Evolutionary conservation across 2,797 vertebrate genomes (phyloP), one percentile per base, ranked within the genome.

Genomic region (Clarias platycephalus): DNA sequence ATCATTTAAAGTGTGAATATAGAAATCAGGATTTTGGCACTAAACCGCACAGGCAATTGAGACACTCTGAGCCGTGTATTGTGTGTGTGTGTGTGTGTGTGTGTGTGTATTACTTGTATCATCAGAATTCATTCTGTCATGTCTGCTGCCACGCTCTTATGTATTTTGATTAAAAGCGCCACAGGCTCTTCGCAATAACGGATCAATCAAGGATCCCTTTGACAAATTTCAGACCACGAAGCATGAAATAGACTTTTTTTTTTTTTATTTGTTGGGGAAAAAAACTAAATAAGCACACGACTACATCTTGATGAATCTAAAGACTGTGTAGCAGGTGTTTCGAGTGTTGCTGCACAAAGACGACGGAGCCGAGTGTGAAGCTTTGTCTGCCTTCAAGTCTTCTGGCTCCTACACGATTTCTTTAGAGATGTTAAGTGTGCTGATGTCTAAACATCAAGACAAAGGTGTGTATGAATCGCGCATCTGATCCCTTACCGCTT

Each of bases 281-380:
- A n/a, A 28, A 64, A 64, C 10, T n/a, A 37, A 15, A 58, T 5
- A 8, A 28, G 16, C 49, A 75, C 2, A 28, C n/a, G 18, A 20
- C n/a, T 55, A n/a, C 5, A 64, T 60, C 53, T 15, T 37, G 53
- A 82, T 62, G 55, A 71, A 60, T 60, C 53, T 37, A 7, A 76
- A 57, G 28, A 53, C 62, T 57, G 44, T 34, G 82, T 63, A 80
- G 77, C 66, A 71, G 76, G 83, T 84, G 67, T 67, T 79, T 78
- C 66, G 20, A 67, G 62, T 58, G 72, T 76, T 40, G 9, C 63
- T 24, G 16, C 31, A 70, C 28, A 5, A 37, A 55, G 15, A 26
- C 40, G 22, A 26, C 26, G 2, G 40, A 71, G 58, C 70, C 40
- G 44, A 58, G 68, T 22, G 60, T 62, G 74, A 60, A 84, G 74